phyloP scores from a whole-genome alignment of 2,113 vertebrate species.

The Fregetta grallaria region DNA sequence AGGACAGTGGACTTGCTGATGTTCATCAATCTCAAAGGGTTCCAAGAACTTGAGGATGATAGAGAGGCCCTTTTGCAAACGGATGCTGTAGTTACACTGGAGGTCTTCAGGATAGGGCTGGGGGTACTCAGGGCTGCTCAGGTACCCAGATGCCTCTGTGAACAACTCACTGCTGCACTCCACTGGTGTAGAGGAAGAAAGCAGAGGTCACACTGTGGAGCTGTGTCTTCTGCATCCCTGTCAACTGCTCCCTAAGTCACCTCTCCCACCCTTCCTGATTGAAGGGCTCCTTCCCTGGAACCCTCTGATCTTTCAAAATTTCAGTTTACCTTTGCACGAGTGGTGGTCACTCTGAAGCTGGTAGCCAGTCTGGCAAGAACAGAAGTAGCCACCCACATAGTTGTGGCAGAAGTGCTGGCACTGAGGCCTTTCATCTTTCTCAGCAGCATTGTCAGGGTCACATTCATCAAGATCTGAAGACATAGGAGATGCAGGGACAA shows the following conservation, averaged over 20 bases:
- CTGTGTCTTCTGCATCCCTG: background rate
- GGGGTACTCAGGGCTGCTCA: slow-evolving; percentile 79
- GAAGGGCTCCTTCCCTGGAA: background rate
- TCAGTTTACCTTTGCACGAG: slow-evolving; percentile 80
- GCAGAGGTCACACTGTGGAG: background rate
- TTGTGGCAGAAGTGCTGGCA: slow-evolving; percentile 93
- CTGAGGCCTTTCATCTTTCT: slow-evolving; percentile 8
- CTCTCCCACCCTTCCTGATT: background rate
- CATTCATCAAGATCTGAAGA: slow-evolving; percentile 77
- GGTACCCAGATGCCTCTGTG: slow-evolving; percentile 65
- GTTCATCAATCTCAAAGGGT: slow-evolving; percentile 80
- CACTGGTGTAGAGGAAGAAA: slow-evolving; percentile 38
- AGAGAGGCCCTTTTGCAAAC: slow-evolving; percentile 70
- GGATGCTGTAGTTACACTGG: slow-evolving; percentile 80
- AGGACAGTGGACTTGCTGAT: slow-evolving; percentile 77
- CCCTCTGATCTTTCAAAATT: background rate
- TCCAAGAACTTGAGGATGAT: slow-evolving; percentile 72
- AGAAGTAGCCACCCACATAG: slow-evolving; percentile 88
- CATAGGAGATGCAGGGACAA: background rate
- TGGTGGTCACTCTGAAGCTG: slow-evolving; percentile 78
- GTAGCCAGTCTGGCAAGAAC: slow-evolving; percentile 85
- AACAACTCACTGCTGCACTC: slow-evolving; percentile 74
- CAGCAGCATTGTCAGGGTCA: background rate
- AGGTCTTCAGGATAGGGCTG: slow-evolving; percentile 72
- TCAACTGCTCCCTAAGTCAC: background rate